phyloP scores from a whole-genome alignment of 2,113 vertebrate genomes.

The Phrynosoma platyrhinos region DNA sequence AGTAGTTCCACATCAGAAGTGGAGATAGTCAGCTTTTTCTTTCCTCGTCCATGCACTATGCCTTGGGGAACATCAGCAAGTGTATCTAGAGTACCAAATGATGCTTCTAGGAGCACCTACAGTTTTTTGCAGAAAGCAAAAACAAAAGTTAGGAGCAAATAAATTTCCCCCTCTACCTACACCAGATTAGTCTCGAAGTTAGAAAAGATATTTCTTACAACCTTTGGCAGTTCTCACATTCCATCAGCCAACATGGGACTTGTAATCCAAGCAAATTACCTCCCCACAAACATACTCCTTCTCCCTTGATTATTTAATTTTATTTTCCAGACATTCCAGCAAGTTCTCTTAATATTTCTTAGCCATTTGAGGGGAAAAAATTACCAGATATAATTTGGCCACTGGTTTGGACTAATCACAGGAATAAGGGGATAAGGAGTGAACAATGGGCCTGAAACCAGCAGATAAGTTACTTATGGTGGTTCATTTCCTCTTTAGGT shows the following conservation, averaged over 20 bases:
- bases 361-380: neutral
- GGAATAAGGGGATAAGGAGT: neutral
- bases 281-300: too few species aligned
- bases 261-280: too few species aligned
- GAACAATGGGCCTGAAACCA: neutral
- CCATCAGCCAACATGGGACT: too few species aligned
- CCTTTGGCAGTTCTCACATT: too few species aligned
- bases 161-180: neutral
- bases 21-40: neutral
- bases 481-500: neutral
- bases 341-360: neutral
- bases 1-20: conserved; percentile 1
- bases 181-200: too few species aligned
- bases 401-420: neutral
- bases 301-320: neutral
- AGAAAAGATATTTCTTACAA: too few species aligned
- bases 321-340: neutral
- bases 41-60: neutral
- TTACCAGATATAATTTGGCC: neutral
- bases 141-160: neutral
- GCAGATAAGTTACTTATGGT: neutral
- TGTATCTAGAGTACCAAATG: conserved; percentile 13
- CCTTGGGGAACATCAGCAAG: conserved; percentile 26
- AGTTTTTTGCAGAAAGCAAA: neutral
- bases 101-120: conserved; percentile 2